Percentiles rank a stretch among this genome's conserved stretches.
These are phyloP conservation scores for Acanthurus lineatus DNA, from an alignment of 2,797 vertebrate genomes.

Conservation along the genomic window DNA sequence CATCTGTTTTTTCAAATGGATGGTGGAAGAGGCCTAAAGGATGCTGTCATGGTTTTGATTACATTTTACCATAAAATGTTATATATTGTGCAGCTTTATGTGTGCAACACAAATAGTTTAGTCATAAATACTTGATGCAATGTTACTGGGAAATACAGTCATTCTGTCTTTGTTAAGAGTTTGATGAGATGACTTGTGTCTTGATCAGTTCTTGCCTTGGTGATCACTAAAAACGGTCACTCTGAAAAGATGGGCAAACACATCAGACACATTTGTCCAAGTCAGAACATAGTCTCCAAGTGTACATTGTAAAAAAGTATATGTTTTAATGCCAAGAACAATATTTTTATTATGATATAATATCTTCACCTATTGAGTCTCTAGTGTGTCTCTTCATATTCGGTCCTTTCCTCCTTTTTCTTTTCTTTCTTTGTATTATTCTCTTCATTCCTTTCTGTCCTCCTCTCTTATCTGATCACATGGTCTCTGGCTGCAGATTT, in stretches of 20 bases:
- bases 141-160: too few relatives aligned
- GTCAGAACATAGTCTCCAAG: too few relatives aligned
- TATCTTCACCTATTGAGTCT: neutral
- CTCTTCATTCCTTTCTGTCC: neutral
- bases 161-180: too few relatives aligned
- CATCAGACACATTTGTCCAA: too few relatives aligned
- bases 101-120: too few relatives aligned
- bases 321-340: too few relatives aligned
- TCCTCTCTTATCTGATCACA: conserved; percentile 36
- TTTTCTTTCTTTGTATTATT: neutral
- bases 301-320: too few relatives aligned
- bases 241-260: too few relatives aligned
- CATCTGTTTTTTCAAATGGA: conserved; percentile 5
- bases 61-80: neutral
- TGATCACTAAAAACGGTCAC: too few relatives aligned
- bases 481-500: conserved; percentile 67
- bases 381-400: conserved; percentile 4
- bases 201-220: too few relatives aligned
- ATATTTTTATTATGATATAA: neutral
- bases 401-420: neutral
- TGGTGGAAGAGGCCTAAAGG: neutral
- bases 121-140: too few relatives aligned
- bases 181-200: too few relatives aligned
- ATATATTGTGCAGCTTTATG: neutral
- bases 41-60: neutral